phyloP scores from a whole-genome alignment of 2,113 vertebrate species.

The Coregonus clupeaformis region DNA sequence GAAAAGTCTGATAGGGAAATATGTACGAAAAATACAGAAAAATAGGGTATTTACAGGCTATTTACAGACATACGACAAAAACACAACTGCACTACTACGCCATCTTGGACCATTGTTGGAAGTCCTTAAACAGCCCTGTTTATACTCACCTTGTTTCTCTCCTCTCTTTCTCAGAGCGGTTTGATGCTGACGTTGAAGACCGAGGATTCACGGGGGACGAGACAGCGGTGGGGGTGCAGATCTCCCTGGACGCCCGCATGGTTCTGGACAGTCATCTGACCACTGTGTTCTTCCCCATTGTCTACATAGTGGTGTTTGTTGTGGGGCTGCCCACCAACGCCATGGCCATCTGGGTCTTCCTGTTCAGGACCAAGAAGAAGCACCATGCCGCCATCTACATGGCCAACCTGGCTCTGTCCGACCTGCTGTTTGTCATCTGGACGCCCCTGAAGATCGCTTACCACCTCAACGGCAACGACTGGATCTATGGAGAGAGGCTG shows the following conservation, averaged over 20 bases:
- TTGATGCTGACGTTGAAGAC: neutral
- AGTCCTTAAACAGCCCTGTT: neutral
- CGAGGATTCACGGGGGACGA: constrained; percentile 69
- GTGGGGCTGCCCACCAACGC: constrained; percentile 86
- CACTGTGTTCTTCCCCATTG: constrained; percentile 83
- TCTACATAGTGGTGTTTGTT: constrained; percentile 84
- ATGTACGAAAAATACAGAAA: too few species aligned
- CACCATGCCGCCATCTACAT: constrained; percentile 86
- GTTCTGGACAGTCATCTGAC: constrained; percentile 80
- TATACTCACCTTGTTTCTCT: neutral
- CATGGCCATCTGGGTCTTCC: constrained; percentile 88
- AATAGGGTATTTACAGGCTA: too few species aligned
- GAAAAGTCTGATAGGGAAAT: too few species aligned
- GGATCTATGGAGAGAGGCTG: constrained; percentile 82
- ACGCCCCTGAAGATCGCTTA: constrained; percentile 89
- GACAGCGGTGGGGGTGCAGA: neutral
- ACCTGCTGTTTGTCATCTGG: constrained; percentile 91
- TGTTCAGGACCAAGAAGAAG: constrained; percentile 86
- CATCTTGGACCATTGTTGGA: neutral
- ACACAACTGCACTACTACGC: too few species aligned
- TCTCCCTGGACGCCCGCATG: constrained; percentile 47
- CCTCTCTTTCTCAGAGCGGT: neutral
- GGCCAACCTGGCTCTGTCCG: constrained; percentile 89
- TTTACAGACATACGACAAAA: too few species aligned
- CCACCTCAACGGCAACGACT: constrained; percentile 89